phyloP scores from a whole-genome alignment of 2,113 vertebrate genomes.

The Channa maculata region DNA sequence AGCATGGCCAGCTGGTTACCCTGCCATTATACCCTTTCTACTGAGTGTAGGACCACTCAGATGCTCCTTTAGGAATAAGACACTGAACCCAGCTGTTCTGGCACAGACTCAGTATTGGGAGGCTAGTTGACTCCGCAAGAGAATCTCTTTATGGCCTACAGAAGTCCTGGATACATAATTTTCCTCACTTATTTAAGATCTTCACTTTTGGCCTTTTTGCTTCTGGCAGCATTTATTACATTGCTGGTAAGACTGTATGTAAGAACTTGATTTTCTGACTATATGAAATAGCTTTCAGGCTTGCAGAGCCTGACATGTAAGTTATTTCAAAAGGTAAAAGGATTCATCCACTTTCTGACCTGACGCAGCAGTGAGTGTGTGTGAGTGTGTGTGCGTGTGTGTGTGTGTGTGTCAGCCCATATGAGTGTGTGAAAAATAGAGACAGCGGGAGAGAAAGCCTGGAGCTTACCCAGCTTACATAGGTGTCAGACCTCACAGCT shows the following conservation, averaged over 20 bases:
- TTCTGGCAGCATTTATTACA: slow-evolving; percentile 8
- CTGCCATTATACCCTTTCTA: slow-evolving; percentile 47
- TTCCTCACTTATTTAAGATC: slow-evolving; percentile 6
- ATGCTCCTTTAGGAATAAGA: slow-evolving; percentile 46
- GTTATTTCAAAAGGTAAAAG: slow-evolving; percentile 46
- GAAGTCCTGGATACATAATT: slow-evolving; percentile 14
- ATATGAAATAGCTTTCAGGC: slow-evolving; percentile 39
- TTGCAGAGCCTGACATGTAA: slow-evolving; percentile 46
- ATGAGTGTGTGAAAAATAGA: slow-evolving; percentile 54
- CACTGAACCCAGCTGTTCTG: slow-evolving; percentile 39
- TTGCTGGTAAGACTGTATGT: slow-evolving; percentile 5
- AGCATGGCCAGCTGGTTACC: slow-evolving; percentile 45
- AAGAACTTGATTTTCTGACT: slow-evolving; percentile 27
- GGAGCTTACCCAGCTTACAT: slow-evolving; percentile 59
- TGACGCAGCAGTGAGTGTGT: slow-evolving; percentile 34
- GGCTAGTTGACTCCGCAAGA: slow-evolving; percentile 8
- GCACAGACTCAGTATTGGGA: slow-evolving; percentile 13
- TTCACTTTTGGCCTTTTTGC: slow-evolving; percentile 21
- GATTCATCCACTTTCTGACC: slow-evolving; percentile 52
- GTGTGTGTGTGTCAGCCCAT: slow-evolving; percentile 21
- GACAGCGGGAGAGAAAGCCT: slow-evolving; percentile 48
- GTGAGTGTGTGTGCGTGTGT: slow-evolving; percentile 17
- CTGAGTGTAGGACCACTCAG: slow-evolving; percentile 43
- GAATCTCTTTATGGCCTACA: slow-evolving; percentile 11
- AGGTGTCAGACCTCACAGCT: slow-evolving; percentile 72